Base-by-base conservation (phyloP, 1,140 invertebrate species). In the Popillia japonica region DNA sequence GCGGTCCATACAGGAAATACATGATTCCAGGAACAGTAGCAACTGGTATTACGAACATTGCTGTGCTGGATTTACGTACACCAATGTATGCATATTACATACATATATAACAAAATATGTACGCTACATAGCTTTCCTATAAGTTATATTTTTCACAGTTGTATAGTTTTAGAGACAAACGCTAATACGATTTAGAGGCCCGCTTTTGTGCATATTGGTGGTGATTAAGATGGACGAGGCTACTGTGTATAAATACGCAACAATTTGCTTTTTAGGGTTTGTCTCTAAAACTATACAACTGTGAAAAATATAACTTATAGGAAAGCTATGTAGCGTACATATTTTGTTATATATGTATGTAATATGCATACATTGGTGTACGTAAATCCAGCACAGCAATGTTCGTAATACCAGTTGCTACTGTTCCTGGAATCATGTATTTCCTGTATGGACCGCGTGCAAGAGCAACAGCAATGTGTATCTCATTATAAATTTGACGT, bases 401-500 rank as follows among this genome's bases (percentile, higher is more conserved):
- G 2, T 4, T 34, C 27, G 22, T 22, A 27, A 3, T 27, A 20
- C 3, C 22, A 20, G 22, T 68, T 68, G 61, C 22, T 34, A 34
- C 27, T 68, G 20, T 27, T 34, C 61, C 0, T 17, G 22, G 61
- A 27, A 55, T 68, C 27, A 8, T 68, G 27, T 68, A 68, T 68
- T 68, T 68, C 27, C 61, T 68, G 61, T 22, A 68, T 68, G 22
- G 27, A 34, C 27, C 20, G 27, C 61, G 27, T 34, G 61, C 27
- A 68, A 68, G 61, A 34, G 27, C 4, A 68, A 68, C 61, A 34
- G 11, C 61, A 68, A 23, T 22, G 61, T 68, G 20, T 68, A 68
- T 68, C 61, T 68, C 61, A 68, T 68, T 68, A 68, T 34, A 68
- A 68, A 68, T 68, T 68, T 68, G 61, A 68, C 22, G 27, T 68